These are phyloP conservation scores for Procambarus virginalis DNA, from an alignment of 1,140 invertebrate genomes.

Conservation along the genomic window DNA sequence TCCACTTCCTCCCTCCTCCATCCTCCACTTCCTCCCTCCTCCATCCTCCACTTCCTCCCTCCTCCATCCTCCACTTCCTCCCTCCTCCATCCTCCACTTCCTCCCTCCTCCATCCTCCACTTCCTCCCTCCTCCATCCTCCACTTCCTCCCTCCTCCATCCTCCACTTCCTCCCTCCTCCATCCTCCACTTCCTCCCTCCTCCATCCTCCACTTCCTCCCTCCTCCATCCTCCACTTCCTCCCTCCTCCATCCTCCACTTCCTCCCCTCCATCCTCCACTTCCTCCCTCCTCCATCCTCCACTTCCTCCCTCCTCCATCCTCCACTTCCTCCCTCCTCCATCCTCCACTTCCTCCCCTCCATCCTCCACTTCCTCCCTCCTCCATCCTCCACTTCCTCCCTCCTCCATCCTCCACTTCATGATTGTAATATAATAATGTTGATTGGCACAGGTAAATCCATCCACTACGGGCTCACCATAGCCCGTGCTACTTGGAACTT, in stretches of 20 bases:
- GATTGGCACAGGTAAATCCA: no score
- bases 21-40: not conserved
- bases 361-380: not conserved
- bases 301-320: not conserved
- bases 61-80: no score
- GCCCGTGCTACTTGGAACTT: no score
- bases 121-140: not conserved
- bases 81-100: no score
- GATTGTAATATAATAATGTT: no score
- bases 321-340: no score
- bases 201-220: no score
- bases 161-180: not conserved
- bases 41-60: not conserved
- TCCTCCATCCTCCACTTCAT: not conserved
- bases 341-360: not conserved
- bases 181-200: not conserved
- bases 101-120: not conserved
- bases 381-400: not conserved
- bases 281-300: not conserved
- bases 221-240: no score
- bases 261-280: no score
- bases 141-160: not conserved
- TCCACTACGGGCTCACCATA: no score
- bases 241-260: no score
- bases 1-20: no score